Evolutionary conservation across 1,140 invertebrate genomes (phyloP).

Genomic region (Drosophila orena): DNA sequence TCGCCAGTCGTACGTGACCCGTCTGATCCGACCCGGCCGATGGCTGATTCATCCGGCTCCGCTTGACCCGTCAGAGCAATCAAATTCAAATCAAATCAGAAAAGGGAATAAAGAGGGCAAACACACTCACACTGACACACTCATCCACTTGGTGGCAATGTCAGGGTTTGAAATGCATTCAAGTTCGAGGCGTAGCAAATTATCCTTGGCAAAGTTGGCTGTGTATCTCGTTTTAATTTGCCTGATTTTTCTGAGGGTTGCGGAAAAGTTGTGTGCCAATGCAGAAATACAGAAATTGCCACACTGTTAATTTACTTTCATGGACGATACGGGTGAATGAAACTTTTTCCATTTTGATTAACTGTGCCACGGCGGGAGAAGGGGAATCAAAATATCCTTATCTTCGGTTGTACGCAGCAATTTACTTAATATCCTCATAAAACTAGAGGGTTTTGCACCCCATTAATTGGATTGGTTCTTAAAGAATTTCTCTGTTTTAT

Average conservation of each 20-base stretch:
- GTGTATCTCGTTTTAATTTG: conserved; percentile 31
- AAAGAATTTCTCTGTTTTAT: neutral
- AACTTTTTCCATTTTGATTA: conserved; percentile 44
- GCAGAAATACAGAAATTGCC: conserved; percentile 1
- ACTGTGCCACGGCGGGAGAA: neutral
- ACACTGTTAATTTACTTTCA: conserved; percentile 17
- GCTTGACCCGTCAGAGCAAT: conserved; percentile 34
- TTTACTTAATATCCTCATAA: conserved; percentile 3
- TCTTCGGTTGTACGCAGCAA: conserved; percentile 4
- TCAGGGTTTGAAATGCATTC: conserved; percentile 44
- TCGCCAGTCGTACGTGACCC: conserved; percentile 52
- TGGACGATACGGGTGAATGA: conserved; percentile 16
- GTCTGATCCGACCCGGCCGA: conserved; percentile 7
- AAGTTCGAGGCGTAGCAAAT: conserved; percentile 40
- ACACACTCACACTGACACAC: neutral
- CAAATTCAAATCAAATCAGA: conserved; percentile 66
- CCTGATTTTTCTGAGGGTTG: conserved; percentile 16
- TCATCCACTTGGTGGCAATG: conserved; percentile 4
- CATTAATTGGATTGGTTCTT: conserved; percentile 1
- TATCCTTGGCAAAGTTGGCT: conserved; percentile 30
- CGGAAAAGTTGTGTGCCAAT: conserved; percentile 4
- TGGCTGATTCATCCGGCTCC: conserved; percentile 3
- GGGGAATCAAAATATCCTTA: conserved; percentile 5
- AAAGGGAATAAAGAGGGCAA: neutral
- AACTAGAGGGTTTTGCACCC: neutral